Conservation (phyloP, 2,888 invertebrate species). For the Mesorhabditis sp. region DNA sequence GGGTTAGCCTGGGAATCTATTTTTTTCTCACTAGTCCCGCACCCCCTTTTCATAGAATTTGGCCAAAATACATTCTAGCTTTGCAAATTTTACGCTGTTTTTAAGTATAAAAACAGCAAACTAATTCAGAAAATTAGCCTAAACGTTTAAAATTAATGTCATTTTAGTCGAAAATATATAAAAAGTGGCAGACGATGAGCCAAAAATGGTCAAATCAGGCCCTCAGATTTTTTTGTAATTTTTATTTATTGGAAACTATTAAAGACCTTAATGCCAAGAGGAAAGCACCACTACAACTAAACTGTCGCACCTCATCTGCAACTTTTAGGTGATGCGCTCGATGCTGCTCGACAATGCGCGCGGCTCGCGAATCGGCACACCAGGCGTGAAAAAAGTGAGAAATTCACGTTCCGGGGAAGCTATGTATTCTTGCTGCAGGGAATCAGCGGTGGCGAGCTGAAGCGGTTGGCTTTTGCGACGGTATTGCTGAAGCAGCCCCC, state of each 20-base stretch:
- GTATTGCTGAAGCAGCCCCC: conserved; percentile 89
- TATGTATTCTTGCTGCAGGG: conserved; percentile 74
- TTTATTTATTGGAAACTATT: background rate
- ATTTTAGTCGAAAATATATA: no score
- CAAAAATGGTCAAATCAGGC: background rate
- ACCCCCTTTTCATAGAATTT: no score
- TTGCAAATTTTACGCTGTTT: no score
- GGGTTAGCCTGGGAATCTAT: no score
- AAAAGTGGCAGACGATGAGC: background rate
- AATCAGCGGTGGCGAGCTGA: conserved; percentile 91
- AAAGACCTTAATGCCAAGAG: background rate
- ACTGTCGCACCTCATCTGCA: background rate
- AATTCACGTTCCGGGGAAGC: conserved; percentile 84
- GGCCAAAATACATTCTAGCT: no score
- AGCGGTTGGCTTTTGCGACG: conserved; percentile 87
- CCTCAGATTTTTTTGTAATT: background rate
- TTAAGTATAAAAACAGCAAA: no score
- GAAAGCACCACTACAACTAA: background rate
- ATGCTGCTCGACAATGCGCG: conserved; percentile 81
- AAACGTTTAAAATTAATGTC: no score
- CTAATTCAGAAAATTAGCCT: no score
- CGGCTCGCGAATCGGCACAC: conserved; percentile 81
- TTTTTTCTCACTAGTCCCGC: no score
- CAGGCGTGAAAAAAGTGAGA: conserved; percentile 64
- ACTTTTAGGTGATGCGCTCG: conserved; percentile 67